phyloP scores from a whole-genome alignment of 2,113 vertebrate species.

The Ictalurus punctatus region DNA sequence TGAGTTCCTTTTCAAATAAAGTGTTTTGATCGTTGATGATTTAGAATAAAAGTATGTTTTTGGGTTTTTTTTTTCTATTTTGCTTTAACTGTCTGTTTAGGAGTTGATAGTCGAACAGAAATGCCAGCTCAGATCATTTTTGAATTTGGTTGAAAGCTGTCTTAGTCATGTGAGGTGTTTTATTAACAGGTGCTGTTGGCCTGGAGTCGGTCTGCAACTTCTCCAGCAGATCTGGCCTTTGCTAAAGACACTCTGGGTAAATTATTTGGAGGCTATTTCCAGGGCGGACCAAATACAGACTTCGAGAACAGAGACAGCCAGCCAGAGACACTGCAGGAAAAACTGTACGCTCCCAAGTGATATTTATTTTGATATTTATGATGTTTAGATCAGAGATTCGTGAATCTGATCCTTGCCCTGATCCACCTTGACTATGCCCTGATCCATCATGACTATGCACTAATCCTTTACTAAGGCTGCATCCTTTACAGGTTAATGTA shows the following conservation, averaged over 20 bases:
- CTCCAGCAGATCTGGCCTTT: slow-evolving; percentile 61
- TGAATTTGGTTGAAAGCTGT: neutral
- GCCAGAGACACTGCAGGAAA: slow-evolving; percentile 61
- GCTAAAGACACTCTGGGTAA: slow-evolving; percentile 56
- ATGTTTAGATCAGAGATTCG: neutral
- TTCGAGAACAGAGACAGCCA: slow-evolving; percentile 35
- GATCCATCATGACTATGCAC: neutral
- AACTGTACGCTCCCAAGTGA: slow-evolving; percentile 62
- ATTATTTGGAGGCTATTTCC: slow-evolving; percentile 50
- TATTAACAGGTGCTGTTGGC: slow-evolving; percentile 60
- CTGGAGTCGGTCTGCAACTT: slow-evolving; percentile 64
- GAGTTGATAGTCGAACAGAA: neutral
- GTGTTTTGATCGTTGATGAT: neutral
- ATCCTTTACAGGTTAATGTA: neutral
- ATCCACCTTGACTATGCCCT: neutral
- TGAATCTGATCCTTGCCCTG: neutral
- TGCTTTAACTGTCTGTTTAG: neutral
- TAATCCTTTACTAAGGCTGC: neutral
- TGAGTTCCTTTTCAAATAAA: neutral
- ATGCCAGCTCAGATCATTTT: neutral
- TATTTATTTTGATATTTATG: neutral
- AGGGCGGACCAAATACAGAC: slow-evolving; percentile 15
- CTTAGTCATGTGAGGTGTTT: neutral
- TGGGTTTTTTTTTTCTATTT: neutral
- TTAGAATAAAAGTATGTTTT: neutral